Evolutionary conservation across 2,888 invertebrate genomes (phyloP).

Genomic region (Amblyteles armatorius): DNA sequence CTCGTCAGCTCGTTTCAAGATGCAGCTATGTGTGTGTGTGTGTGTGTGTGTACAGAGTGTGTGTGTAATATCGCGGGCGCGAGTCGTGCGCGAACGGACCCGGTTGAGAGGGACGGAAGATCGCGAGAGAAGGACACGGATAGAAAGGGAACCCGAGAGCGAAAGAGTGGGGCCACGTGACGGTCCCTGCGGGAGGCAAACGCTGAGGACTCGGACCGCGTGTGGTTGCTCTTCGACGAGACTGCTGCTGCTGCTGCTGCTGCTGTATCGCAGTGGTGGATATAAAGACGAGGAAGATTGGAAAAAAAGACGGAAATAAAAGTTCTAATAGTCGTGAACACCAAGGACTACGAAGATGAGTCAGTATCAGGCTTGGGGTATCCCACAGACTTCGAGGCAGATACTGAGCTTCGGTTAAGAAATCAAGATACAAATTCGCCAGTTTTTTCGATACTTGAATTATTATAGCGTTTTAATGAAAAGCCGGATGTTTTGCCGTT

Average conservation of each 20-base stretch:
- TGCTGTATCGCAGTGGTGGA: slow-evolving; percentile 70
- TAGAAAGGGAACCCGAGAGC: slow-evolving; percentile 49
- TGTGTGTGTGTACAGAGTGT: slow-evolving; percentile 82
- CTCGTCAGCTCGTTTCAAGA: slow-evolving; percentile 80
- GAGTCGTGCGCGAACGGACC: slow-evolving; percentile 75
- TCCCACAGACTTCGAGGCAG: not conserved
- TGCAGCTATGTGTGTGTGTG: slow-evolving; percentile 74
- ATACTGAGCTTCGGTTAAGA: not conserved
- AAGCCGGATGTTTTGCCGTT: too few species aligned
- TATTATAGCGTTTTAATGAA: too few species aligned
- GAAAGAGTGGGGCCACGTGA: slow-evolving; percentile 80
- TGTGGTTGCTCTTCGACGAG: slow-evolving; percentile 70
- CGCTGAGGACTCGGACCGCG: slow-evolving; percentile 71
- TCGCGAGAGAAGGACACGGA: slow-evolving; percentile 41
- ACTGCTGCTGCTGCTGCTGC: slow-evolving; percentile 68
- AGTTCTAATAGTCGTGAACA: slow-evolving; percentile 33
- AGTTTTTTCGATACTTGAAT: too few species aligned
- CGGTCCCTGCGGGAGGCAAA: slow-evolving; percentile 84
- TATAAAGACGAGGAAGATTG: slow-evolving; percentile 14
- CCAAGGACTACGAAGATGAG: slow-evolving; percentile 30
- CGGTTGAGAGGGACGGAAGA: slow-evolving; percentile 52
- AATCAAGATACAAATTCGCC: not conserved
- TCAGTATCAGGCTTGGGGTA: not conserved
- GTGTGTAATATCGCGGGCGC: slow-evolving; percentile 75
- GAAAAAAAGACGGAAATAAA: slow-evolving; percentile 42